These are phyloP conservation scores for Hipposideros larvatus DNA, from an alignment of 2,797 vertebrate species.

Conservation along the genomic window DNA sequence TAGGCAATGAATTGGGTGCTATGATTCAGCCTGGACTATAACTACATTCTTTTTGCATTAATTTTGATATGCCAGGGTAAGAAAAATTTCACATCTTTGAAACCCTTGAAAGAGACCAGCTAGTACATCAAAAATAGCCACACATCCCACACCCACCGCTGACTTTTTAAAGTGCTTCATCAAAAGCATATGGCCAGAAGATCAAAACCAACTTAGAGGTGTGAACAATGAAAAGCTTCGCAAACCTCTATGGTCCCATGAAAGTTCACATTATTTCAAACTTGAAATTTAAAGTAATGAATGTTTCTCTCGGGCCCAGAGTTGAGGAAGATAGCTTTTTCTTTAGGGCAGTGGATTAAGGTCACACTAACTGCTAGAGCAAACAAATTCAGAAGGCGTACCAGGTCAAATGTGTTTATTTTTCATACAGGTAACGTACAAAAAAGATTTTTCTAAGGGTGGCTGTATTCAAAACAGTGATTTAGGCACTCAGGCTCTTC, in stretches of 20 bases:
- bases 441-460: not conserved
- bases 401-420: not conserved
- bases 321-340: not conserved
- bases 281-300: not conserved
- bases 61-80: conserved; percentile 39
- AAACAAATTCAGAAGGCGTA: not conserved
- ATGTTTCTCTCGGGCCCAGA: not conserved
- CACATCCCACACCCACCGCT: accelerated
- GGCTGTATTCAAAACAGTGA: not conserved
- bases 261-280: not conserved
- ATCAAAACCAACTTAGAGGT: not conserved
- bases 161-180: not conserved
- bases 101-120: conserved; percentile 25
- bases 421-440: not conserved
- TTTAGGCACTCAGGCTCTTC: not conserved
- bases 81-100: conserved; percentile 47
- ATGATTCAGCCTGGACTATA: conserved; percentile 32
- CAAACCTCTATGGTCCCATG: not conserved
- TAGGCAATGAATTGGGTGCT: not conserved
- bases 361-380: not conserved
- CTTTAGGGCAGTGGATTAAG: not conserved
- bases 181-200: not conserved
- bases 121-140: not conserved
- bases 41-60: conserved; percentile 7
- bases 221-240: not conserved